A percentile compares a stretch with the other conserved stretches of the same genome.
Conservation (phyloP, 2,888 invertebrate species). For the Noctua janthe region DNA sequence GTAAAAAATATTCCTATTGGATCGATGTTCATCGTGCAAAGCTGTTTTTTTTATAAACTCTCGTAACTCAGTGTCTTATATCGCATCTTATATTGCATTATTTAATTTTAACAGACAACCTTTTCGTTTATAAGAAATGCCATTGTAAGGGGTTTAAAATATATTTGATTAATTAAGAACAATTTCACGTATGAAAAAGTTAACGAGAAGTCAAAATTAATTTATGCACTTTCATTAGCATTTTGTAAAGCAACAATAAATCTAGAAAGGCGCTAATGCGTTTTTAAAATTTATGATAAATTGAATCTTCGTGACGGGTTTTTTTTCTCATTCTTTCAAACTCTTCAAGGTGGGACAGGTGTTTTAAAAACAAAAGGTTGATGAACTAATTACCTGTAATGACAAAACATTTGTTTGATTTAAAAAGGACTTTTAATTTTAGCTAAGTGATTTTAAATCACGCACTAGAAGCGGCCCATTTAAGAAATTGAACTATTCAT, state of each 20-base stretch:
- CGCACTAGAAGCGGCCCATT: slow-evolving; percentile 5
- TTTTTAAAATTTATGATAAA: slow-evolving; percentile 22
- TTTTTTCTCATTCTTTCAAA: not conserved
- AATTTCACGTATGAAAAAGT: not conserved
- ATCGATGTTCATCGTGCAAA: not conserved
- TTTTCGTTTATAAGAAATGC: not conserved
- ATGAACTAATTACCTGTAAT: slow-evolving; percentile 30
- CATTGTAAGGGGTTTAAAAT: not conserved
- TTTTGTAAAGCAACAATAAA: slow-evolving; percentile 3
- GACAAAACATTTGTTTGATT: slow-evolving; percentile 22
- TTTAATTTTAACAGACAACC: not conserved
- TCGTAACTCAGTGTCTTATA: no score
- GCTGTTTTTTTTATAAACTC: not conserved
- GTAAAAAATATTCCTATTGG: rapidly evolving
- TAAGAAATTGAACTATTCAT: slow-evolving; percentile 1
- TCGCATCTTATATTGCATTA: not conserved
- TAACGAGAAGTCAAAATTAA: not conserved
- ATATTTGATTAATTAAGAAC: not conserved
- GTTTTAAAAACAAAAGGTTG: slow-evolving; percentile 24
- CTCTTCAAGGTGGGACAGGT: slow-evolving; percentile 25
- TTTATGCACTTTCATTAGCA: slow-evolving; percentile 1
- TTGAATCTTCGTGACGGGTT: slow-evolving; percentile 7
- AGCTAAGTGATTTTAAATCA: not conserved
- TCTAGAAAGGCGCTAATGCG: slow-evolving; percentile 12
- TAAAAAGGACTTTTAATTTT: slow-evolving; percentile 3